Conservation (phyloP, 2,113 vertebrate species). For the Leucopsar rothschildi region DNA sequence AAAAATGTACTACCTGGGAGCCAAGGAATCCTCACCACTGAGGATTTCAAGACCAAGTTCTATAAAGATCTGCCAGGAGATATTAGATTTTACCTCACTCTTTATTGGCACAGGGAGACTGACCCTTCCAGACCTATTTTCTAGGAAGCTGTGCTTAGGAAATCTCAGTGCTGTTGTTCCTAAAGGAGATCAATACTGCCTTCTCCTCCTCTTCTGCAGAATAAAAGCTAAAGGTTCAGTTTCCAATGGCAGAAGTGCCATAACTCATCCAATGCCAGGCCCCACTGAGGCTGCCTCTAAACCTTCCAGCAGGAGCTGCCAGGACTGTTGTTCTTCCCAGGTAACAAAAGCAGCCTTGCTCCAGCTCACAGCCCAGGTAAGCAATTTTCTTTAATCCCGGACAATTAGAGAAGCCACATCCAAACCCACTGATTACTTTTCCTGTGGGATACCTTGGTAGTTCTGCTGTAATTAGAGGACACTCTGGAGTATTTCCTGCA, state of each 20-base stretch:
- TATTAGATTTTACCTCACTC: background rate
- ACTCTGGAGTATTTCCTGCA: background rate
- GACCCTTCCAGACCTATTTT: background rate
- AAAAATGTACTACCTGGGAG: background rate
- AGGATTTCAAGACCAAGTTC: background rate
- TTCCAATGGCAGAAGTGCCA: background rate
- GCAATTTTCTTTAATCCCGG: background rate
- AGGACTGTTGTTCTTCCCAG: background rate
- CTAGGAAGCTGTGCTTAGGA: background rate
- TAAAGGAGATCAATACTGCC: background rate
- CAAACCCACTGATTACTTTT: background rate
- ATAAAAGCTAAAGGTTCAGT: background rate
- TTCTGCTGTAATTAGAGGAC: background rate
- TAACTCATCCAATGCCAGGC: background rate
- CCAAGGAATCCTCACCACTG: background rate
- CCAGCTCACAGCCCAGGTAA: background rate
- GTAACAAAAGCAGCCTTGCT: background rate
- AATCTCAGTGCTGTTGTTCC: background rate
- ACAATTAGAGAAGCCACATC: background rate
- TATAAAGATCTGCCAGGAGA: background rate
- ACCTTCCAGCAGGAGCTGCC: background rate
- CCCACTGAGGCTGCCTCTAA: background rate
- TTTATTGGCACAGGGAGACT: background rate
- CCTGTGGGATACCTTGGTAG: conserved; percentile 10
- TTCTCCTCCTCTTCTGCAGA: background rate